phyloP scores from a whole-genome alignment of 1,140 invertebrate species.

The Leucophenga varia region DNA sequence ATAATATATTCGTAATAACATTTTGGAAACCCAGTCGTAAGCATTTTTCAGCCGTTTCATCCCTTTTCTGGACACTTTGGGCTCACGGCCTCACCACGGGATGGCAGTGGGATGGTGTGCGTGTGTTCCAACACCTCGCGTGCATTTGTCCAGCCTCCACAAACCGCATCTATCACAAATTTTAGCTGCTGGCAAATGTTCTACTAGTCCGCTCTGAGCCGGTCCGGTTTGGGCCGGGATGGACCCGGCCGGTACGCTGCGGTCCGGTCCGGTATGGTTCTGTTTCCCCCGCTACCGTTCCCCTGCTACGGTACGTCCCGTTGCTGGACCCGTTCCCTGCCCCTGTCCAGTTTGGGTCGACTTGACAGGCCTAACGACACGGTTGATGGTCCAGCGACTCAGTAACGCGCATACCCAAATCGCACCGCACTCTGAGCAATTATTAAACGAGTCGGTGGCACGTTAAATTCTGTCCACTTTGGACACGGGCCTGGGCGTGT shows the following conservation, averaged over 20 bases:
- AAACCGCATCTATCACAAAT: conserved; percentile 53
- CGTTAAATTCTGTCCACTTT: conserved; percentile 53
- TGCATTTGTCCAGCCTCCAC: conserved; percentile 39
- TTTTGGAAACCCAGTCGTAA: conserved; percentile 39
- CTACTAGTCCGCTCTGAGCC: too few relatives aligned
- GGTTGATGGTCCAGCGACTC: conserved; percentile 29
- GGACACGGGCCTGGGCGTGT: conserved; percentile 29
- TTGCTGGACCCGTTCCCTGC: conserved; percentile 17
- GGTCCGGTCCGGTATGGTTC: conserved; percentile 18
- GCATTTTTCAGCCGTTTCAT: conserved; percentile 53
- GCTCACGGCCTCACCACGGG: conserved; percentile 29
- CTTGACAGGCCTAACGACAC: conserved; percentile 45
- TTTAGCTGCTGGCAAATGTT: conserved; percentile 34
- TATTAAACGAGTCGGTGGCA: conserved; percentile 53
- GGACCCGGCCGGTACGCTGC: conserved; percentile 14
- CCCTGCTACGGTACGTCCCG: not conserved
- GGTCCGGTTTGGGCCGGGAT: too few relatives aligned
- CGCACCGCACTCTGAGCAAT: conserved; percentile 49
- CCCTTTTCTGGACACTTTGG: conserved; percentile 53
- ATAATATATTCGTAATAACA: conserved; percentile 8
- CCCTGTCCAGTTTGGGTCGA: conserved; percentile 13
- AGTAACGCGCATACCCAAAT: conserved; percentile 39
- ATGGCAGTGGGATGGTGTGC: conserved; percentile 14
- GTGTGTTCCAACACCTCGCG: conserved; percentile 40
- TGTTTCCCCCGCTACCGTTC: conserved; percentile 22